Evolutionary conservation across 2,797 vertebrate genomes (phyloP), one percentile per base, ranked within the genome.

Genomic region (Labroides dimidiatus): DNA sequence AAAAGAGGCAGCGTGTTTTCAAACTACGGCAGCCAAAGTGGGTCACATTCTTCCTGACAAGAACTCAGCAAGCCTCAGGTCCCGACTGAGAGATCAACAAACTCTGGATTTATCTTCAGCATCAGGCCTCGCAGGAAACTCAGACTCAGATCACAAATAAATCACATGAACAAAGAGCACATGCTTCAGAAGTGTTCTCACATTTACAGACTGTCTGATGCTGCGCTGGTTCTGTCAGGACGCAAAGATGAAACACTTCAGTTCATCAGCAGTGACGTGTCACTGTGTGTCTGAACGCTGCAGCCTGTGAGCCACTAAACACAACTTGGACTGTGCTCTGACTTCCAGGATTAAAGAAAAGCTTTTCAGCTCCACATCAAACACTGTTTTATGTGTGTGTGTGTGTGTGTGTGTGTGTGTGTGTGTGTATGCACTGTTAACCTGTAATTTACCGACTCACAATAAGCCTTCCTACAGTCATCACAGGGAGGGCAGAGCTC

Each of bases 221-320:
- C 49, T 36, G 63, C 56, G 39, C 49, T 49, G 1, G 17, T 76
- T 64, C 45, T 15, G 50, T n/a, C 55, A 3, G 77, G 71, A 84
- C 80, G 78, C 44, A 1, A 16, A 49, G 78, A 78, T 87, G 75
- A 85, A 75, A 73, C 56, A 49, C 72, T 47, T 68, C 60, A 43
- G 11, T 54, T 81, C 44, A 56, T 75, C 73, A 70, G 10, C n/a
- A 2, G 1, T 67, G 64, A 78, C 41, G 19, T 65, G 67, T 75
- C 56, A 37, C 30, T 43, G 16, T 21, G 16, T 21, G 45, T 79
- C 65, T 69, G 17, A 73, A 30, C 19, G 27, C 21, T 5, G 19
- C 42, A 68, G 36, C 10, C 20, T 37, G 13, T n/a, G 45, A 69
- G 15, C 39, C 37, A 10, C 59, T 27, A 15, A 58, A 63, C 0